Percentiles rank a stretch among this genome's conserved stretches.
phyloP scores from a whole-genome alignment of 1,140 invertebrate genomes.

The Bombyx mandarina region DNA sequence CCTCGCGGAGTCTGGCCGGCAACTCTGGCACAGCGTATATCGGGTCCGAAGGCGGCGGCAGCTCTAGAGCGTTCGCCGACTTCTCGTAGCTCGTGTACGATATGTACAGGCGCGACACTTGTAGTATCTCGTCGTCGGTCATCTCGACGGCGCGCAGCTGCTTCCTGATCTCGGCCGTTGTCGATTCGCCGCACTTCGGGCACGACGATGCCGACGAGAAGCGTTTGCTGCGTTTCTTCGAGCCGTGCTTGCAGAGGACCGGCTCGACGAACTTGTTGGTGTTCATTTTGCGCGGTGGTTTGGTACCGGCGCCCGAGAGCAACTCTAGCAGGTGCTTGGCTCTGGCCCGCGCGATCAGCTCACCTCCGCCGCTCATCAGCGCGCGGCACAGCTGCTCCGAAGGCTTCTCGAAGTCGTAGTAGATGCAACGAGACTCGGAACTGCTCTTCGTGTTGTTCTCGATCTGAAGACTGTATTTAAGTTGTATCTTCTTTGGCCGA shows the following conservation, averaged over 20 bases:
- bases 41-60: conserved; percentile 49
- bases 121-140: conserved; percentile 50
- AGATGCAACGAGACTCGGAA: conserved; percentile 47
- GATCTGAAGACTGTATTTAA: conserved; percentile 52
- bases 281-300: conserved; percentile 26
- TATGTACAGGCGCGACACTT: conserved; percentile 45
- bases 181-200: conserved; percentile 47
- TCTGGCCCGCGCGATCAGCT: conserved; percentile 37
- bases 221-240: conserved; percentile 26
- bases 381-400: conserved; percentile 43
- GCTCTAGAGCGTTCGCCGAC: conserved; percentile 32
- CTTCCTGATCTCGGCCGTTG: conserved; percentile 35
- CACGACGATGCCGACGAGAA: conserved; percentile 37
- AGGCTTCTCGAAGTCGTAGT: conserved; percentile 58
- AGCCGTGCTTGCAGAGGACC: conserved; percentile 32
- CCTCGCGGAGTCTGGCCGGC: conserved; percentile 32
- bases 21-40: conserved; percentile 53
- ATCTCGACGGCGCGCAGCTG: conserved; percentile 42
- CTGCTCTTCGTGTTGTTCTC: conserved; percentile 48
- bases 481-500: conserved; percentile 55
- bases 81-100: conserved; percentile 48
- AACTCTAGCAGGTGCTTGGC: conserved; percentile 20
- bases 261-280: conserved; percentile 30
- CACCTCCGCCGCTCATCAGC: conserved; percentile 53
- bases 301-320: conserved; percentile 27